These are phyloP conservation scores for Panzeria rudis DNA, from an alignment of 2,888 invertebrate genomes.

Conservation along the genomic window DNA sequence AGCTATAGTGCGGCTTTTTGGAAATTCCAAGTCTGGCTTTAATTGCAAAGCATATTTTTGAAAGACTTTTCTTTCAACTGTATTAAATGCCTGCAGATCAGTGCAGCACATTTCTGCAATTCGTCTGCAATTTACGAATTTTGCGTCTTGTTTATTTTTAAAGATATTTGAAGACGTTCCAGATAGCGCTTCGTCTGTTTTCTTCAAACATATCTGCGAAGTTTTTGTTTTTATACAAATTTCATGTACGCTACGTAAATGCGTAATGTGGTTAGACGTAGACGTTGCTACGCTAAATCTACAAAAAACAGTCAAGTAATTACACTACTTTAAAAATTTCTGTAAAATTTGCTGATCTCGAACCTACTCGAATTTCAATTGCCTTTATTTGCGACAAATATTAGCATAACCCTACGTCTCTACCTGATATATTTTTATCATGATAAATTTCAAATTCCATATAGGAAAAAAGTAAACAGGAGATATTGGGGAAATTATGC, in stretches of 20 bases:
- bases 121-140: constrained; percentile 25
- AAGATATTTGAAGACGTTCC: background rate
- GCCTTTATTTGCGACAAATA: too few relatives aligned
- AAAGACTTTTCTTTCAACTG: constrained; percentile 24
- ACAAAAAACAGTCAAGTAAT: background rate
- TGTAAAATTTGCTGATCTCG: too few relatives aligned
- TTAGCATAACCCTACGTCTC: too few relatives aligned
- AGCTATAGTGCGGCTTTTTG: constrained; percentile 26
- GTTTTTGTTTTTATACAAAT: constrained; percentile 25
- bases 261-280: constrained; percentile 30
- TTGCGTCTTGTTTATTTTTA: background rate
- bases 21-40: constrained; percentile 26
- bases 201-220: background rate
- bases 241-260: constrained; percentile 28
- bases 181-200: constrained; percentile 14
- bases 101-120: constrained; percentile 45
- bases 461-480: too few relatives aligned
- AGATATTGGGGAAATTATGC: too few relatives aligned
- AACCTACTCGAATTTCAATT: too few relatives aligned
- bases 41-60: constrained; percentile 17
- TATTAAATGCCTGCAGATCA: constrained; percentile 27
- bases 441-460: too few relatives aligned
- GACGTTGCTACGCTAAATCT: constrained; percentile 39
- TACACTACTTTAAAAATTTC: too few relatives aligned
- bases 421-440: too few relatives aligned